Conservation (phyloP, 2,113 vertebrate genomes). For the Cepphus grylle region DNA sequence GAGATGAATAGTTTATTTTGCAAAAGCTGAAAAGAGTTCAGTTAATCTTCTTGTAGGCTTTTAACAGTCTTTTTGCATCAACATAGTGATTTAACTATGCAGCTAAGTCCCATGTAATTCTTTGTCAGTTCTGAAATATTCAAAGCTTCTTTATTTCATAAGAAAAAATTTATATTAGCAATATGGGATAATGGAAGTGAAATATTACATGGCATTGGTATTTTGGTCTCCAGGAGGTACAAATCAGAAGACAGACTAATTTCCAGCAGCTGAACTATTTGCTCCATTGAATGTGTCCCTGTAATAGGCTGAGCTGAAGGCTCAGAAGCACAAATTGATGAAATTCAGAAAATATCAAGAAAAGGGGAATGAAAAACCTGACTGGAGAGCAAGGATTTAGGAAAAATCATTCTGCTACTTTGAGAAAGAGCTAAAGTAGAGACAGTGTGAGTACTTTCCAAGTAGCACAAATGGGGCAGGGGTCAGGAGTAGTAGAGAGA, state of each 20-base stretch:
- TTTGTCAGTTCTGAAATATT: neutral
- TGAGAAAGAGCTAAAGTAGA: neutral
- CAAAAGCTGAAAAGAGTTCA: neutral
- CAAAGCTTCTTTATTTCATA: neutral
- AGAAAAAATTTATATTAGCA: neutral
- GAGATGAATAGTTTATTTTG: neutral
- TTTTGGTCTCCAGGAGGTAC: neutral
- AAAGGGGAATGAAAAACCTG: neutral
- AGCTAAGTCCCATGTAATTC: neutral
- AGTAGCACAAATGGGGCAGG: fast-evolving
- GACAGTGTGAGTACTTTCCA: neutral
- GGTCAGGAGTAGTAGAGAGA: neutral
- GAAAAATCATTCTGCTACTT: neutral
- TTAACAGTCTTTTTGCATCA: neutral
- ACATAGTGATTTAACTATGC: neutral
- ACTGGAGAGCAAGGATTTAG: neutral
- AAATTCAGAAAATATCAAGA: neutral
- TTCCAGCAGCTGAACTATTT: neutral
- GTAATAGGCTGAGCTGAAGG: neutral
- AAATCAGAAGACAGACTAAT: neutral
- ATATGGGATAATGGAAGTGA: neutral
- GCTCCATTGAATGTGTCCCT: neutral
- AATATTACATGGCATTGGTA: neutral
- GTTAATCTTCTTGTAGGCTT: neutral
- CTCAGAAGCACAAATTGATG: neutral